Conservation (phyloP, 1,140 invertebrate genomes). For the Drosophila kepulauana region DNA sequence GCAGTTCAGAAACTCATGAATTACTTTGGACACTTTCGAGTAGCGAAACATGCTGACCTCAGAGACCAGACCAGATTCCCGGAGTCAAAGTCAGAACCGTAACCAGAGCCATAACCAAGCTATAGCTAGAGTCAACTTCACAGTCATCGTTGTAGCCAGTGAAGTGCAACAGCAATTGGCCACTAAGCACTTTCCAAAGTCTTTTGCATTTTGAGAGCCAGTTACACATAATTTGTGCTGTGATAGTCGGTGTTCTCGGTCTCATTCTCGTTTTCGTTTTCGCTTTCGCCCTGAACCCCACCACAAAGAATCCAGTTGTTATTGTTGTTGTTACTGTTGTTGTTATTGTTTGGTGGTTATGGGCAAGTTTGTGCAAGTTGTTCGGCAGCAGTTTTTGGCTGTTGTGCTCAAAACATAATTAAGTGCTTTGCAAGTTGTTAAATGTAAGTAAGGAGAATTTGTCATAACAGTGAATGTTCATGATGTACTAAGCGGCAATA, state of each 20-base stretch:
- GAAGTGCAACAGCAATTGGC: constrained; percentile 69
- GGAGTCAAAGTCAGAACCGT: background rate
- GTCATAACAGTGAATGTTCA: constrained; percentile 67
- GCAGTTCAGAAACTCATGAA: background rate
- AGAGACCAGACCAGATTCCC: background rate
- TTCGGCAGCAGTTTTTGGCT: constrained; percentile 50
- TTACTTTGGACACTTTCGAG: constrained; percentile 1
- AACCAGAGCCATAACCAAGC: background rate
- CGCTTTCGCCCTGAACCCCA: constrained; percentile 48
- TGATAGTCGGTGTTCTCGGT: constrained; percentile 69
- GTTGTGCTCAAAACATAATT: constrained; percentile 76
- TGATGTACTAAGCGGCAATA: constrained; percentile 77
- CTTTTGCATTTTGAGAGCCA: constrained; percentile 66
- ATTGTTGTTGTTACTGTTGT: constrained; percentile 15
- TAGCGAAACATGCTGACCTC: constrained; percentile 22
- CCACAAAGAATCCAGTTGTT: constrained; percentile 21
- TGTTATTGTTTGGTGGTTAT: constrained; percentile 33
- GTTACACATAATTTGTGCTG: constrained; percentile 74
- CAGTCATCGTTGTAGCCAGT: constrained; percentile 1
- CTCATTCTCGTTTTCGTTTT: constrained; percentile 18
- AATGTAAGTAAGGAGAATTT: constrained; percentile 63
- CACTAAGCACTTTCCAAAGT: constrained; percentile 77
- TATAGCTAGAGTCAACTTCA: background rate
- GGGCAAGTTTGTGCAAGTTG: constrained; percentile 40
- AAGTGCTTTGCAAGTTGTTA: constrained; percentile 78